These are phyloP conservation scores for Microchirus variegatus DNA, from an alignment of 2,797 vertebrate genomes.

Conservation along the genomic window DNA sequence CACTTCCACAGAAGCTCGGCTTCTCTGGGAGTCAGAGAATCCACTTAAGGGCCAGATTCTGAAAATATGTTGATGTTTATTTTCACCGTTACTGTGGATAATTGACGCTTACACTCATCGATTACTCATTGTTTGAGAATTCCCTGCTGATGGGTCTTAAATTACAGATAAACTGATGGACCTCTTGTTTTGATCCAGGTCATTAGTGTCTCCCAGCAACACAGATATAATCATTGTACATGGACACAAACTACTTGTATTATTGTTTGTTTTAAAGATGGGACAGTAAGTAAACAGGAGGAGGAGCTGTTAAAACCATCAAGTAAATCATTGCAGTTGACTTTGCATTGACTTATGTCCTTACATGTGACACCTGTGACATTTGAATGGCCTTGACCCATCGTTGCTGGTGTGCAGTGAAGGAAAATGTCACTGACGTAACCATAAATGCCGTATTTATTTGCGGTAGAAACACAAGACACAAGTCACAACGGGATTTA, in stretches of 20 bases:
- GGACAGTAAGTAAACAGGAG: slow-evolving; percentile 5
- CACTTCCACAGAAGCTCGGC: too few species aligned
- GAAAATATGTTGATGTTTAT: background rate
- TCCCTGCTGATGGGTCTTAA: slow-evolving; percentile 15
- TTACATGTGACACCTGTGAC: background rate
- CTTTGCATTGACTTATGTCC: background rate
- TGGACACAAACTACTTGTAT: background rate
- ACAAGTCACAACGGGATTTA: slow-evolving; percentile 7
- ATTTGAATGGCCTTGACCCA: slow-evolving; percentile 12
- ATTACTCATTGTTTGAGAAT: slow-evolving; percentile 26
- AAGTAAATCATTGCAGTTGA: background rate
- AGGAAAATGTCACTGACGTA: background rate
- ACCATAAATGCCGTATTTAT: background rate
- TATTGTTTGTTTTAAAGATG: slow-evolving; percentile 5
- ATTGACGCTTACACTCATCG: slow-evolving; percentile 3
- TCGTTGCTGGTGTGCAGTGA: background rate
- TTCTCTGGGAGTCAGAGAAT: too few species aligned
- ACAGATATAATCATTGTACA: background rate
- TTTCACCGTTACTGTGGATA: background rate
- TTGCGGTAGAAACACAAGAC: slow-evolving; percentile 17
- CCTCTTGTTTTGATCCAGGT: background rate
- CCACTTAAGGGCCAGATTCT: too few species aligned
- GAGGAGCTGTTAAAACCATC: background rate
- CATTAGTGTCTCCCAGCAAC: background rate
- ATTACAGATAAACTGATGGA: slow-evolving; percentile 16